Conservation (phyloP, 2,797 vertebrate genomes). For the Cuniculus paca region DNA sequence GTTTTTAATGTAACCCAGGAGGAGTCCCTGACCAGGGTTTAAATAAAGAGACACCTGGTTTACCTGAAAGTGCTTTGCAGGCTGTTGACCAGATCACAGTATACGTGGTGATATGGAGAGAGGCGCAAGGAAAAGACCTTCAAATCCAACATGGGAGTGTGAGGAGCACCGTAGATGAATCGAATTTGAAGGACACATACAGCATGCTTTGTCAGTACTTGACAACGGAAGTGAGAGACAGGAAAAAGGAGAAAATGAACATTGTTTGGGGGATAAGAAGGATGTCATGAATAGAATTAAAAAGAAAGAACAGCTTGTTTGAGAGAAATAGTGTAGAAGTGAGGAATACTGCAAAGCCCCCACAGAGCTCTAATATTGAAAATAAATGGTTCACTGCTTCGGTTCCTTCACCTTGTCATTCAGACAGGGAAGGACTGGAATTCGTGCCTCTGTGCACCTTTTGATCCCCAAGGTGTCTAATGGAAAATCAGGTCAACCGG, state of each 20-base stretch:
- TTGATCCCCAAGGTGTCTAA: neutral
- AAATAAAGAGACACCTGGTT: neutral
- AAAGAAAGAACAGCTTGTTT: neutral
- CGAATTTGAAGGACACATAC: neutral
- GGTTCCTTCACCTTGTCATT: neutral
- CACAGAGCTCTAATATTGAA: neutral
- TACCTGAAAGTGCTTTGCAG: neutral
- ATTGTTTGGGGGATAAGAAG: neutral
- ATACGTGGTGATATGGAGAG: neutral
- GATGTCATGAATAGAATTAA: neutral
- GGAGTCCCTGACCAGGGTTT: neutral
- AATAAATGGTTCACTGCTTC: neutral
- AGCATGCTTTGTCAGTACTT: slow-evolving; percentile 16
- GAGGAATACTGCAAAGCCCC: neutral
- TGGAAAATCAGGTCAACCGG: slow-evolving; percentile 66
- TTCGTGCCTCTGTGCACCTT: neutral
- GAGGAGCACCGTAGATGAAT: neutral
- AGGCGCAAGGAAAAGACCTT: neutral
- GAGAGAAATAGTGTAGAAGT: neutral
- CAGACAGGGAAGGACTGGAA: neutral
- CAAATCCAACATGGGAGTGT: neutral
- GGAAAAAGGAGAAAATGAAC: neutral
- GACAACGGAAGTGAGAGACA: neutral
- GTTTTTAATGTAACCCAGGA: neutral
- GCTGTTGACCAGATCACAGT: neutral